Base-by-base conservation (phyloP, 2,797 vertebrate species). In the Masticophis lateralis region DNA sequence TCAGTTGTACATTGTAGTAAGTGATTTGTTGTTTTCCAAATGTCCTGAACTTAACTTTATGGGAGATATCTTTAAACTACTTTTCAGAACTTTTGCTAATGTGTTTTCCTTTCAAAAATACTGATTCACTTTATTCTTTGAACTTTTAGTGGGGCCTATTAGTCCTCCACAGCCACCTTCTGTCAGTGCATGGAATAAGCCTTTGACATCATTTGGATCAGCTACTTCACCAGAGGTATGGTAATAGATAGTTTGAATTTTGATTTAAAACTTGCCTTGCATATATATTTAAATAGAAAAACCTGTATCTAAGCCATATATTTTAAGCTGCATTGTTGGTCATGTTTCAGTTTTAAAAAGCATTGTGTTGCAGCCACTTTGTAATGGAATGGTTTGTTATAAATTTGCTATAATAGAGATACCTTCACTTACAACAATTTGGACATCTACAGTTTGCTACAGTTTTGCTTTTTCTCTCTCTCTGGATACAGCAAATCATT, bases 131-230 rank as follows among this genome's bases (percentile, higher is more conserved):
- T 66, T 66, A 74, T 94, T 53, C 88, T 93, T 51, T 95, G 92
- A 60, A 74, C 95, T 97, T 94, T 59, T 96, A 99, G 99, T 99
- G 97, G 99, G 99, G 97, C 99, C 98, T 91, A 99, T 99, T 97
- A 99, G 99, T 96, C 98, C 99, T 93, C 99, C 99, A 51, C 99
- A 99, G 96, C 99, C 99, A 87, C 99, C 99, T 53, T 98, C 99
- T 43, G 99, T 99, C 95, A 99, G 99, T 97, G 99, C 99, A 88
- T 99, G 99, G 99, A 99, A 99, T 98, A 99, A 99, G 96, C 99
- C 99, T 94, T 98, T 99, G 94, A 99, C 99, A 91, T 99, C 99
- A 59, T 99, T 99, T 97, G 98, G 98, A 94, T 98, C 99, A 93
- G 94, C 98, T 0, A 92, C 98, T 92, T 97, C 98, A 89, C 96